These are phyloP conservation scores for Cotesia chilonis DNA, from an alignment of 1,140 invertebrate species.

Conservation along the genomic window DNA sequence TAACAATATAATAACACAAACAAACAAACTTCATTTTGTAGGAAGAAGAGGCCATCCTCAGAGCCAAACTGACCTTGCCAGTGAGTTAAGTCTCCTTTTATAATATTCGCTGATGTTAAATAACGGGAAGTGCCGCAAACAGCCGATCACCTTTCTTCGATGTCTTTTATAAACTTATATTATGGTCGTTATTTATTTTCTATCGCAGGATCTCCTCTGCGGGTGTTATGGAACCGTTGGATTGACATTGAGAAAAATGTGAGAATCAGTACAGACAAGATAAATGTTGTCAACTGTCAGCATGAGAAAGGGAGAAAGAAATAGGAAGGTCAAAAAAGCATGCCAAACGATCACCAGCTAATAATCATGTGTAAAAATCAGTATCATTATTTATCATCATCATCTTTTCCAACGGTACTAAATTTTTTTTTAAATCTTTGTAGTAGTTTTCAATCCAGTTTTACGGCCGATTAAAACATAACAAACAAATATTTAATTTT, in stretches of 20 bases:
- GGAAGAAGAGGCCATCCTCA: neutral
- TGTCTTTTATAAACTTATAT: neutral
- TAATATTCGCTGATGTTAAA: conserved; percentile 50
- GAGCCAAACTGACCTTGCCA: conserved; percentile 47
- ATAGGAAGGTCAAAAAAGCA: neutral
- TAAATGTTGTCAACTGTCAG: no score
- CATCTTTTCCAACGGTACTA: conserved; percentile 6
- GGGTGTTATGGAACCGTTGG: conserved; percentile 18
- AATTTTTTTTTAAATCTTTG: neutral
- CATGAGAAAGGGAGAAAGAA: neutral
- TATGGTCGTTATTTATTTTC: conserved; percentile 8
- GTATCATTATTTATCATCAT: neutral
- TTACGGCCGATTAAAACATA: no score
- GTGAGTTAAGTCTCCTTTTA: conserved; percentile 54
- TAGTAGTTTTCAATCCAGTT: no score
- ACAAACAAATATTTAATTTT: no score
- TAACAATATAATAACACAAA: conserved; percentile 1
- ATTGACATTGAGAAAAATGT: neutral
- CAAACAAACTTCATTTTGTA: neutral
- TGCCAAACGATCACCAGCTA: neutral
- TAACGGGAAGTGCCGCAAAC: conserved; percentile 7
- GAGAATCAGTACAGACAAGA: no score
- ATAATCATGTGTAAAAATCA: neutral
- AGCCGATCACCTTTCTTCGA: conserved; percentile 21
- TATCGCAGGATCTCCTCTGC: neutral